Evolutionary conservation across 2,113 vertebrate species (phyloP), one percentile per base, ranked within the genome.

Genomic region (Gobio gobio): DNA sequence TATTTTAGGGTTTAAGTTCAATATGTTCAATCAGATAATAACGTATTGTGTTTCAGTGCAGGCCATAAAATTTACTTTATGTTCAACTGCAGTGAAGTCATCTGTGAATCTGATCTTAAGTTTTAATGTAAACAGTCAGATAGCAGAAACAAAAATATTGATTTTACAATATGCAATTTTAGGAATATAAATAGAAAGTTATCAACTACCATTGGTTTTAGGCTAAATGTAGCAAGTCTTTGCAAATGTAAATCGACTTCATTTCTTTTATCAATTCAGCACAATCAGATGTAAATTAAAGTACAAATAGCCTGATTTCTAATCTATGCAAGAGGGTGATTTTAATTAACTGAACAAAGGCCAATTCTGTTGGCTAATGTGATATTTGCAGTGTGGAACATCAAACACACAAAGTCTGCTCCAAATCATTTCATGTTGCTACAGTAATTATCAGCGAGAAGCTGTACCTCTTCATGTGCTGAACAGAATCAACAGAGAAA

Each of bases 251-350:
- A 94, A 95, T 94, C 83, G 76, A 85, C 85, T 89, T 89, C 75
- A 88, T 85, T 90, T 84, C 54, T 74, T 85, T 77, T 70, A 89
- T 89, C 87, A 87, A 90, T 93, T 92, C 91, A 90, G 88, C 90
- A 93, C 94, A 94, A 94, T 92, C 92, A 93, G 92, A 94, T 95
- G 94, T 89, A 93, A 94, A 94, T 94, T 78, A 89, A 93, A 92
- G 88, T 87, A 91, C 92, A 93, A 93, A 93, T 91, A 89, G 90
- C 85, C 88, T 85, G 82, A 92, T 93, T 92, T 92, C 90, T 93
- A 94, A 93, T 94, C 89, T 91, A 93, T 93, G 91, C 93, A 90
- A 86, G 86, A 87, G 91, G 89, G 87, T 86, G 80, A 91, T 92
- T 93, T 93, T 93, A 93, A 94, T 94, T 92, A 93, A 90, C 77